Evolutionary conservation across 2,113 vertebrate genomes (phyloP).

Genomic region (Syngnathus scovelli): DNA sequence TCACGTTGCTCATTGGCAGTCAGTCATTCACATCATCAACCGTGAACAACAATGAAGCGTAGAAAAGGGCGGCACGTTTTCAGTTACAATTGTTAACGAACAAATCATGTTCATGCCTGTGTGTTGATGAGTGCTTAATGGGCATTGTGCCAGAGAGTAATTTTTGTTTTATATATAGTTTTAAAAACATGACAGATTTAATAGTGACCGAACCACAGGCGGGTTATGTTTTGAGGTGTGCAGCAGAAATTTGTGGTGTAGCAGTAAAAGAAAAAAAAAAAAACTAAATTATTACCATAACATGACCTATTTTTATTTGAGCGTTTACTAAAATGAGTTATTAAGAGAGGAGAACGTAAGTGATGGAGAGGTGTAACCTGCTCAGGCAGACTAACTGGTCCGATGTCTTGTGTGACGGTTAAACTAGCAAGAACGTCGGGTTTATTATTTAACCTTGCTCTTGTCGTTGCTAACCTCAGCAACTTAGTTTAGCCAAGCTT

Average conservation of each 20-base stretch:
- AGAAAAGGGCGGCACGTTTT: background rate
- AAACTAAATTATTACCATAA: background rate
- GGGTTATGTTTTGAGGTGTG: background rate
- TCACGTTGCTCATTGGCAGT: background rate
- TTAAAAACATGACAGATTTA: background rate
- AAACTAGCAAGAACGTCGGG: constrained; percentile 11
- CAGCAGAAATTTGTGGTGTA: background rate
- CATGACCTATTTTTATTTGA: background rate
- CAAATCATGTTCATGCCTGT: background rate
- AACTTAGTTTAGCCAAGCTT: constrained; percentile 11
- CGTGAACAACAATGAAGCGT: background rate
- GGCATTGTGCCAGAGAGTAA: background rate
- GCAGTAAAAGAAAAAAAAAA: background rate
- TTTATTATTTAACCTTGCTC: constrained; percentile 46
- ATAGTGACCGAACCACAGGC: too few relatives aligned
- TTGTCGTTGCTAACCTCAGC: background rate
- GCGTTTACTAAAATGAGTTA: constrained; percentile 7
- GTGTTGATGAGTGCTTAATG: background rate
- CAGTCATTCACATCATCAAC: background rate
- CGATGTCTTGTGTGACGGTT: constrained; percentile 43
- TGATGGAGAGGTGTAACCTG: constrained; percentile 52
- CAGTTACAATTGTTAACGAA: background rate
- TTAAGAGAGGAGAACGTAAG: constrained; percentile 20
- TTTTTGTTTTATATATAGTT: too few relatives aligned
- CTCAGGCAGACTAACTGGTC: constrained; percentile 72